phyloP scores from a whole-genome alignment of 2,797 vertebrate species.

The Notoglanidium macrostoma region DNA sequence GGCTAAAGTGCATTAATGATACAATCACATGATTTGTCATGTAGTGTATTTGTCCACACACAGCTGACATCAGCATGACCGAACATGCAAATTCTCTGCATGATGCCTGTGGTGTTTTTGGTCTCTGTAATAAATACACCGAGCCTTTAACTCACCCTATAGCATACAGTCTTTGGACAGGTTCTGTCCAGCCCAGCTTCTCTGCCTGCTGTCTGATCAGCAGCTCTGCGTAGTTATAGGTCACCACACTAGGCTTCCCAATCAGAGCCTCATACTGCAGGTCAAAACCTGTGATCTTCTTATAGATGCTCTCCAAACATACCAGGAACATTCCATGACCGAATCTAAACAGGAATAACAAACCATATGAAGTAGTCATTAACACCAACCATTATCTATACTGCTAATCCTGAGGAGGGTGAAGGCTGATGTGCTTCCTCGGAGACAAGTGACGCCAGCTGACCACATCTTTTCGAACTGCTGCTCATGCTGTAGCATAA shows the following conservation, averaged over 20 bases:
- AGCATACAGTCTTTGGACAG: constrained; percentile 88
- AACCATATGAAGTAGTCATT: background rate
- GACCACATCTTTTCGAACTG: background rate
- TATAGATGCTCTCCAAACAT: constrained; percentile 90
- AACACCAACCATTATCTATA: no score
- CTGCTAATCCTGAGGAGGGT: background rate
- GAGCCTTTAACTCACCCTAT: constrained; percentile 81
- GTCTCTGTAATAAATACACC: background rate
- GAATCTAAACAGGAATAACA: constrained; percentile 75
- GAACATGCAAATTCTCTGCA: background rate
- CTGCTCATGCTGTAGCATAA: background rate
- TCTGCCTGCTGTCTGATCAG: constrained; percentile 84
- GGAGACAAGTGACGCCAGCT: background rate
- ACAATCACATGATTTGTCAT: background rate
- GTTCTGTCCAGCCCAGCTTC: constrained; percentile 81
- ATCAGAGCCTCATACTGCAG: constrained; percentile 89
- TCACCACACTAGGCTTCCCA: constrained; percentile 92
- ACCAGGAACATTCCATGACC: constrained; percentile 94
- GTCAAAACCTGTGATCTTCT: constrained; percentile 88
- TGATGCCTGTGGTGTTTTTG: background rate
- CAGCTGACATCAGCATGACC: background rate
- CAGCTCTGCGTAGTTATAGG: constrained; percentile 88
- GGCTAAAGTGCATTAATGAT: background rate
- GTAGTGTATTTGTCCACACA: background rate
- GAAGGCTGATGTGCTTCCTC: background rate